phyloP scores from a whole-genome alignment of 2,113 vertebrate genomes.

The Corynorhinus townsendii region DNA sequence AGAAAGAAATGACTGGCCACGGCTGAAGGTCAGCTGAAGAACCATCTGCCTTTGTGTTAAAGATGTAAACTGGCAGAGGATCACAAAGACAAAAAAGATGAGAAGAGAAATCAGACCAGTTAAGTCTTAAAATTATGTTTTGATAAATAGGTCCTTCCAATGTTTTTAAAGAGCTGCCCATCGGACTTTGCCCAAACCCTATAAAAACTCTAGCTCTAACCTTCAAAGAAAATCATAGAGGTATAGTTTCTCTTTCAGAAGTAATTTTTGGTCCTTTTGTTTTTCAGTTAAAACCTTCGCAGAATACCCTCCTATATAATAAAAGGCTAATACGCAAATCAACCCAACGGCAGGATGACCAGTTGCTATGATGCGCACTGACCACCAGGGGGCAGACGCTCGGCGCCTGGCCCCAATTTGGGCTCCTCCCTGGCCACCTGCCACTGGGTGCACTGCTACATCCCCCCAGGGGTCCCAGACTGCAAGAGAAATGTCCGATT shows the following conservation, averaged over 20 bases:
- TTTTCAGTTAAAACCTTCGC: background rate
- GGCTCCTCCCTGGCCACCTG: too few species aligned
- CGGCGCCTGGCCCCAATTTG: too few species aligned
- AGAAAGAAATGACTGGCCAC: background rate
- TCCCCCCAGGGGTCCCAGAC: too few species aligned
- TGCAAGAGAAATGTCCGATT: too few species aligned
- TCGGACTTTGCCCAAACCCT: background rate
- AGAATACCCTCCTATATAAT: background rate
- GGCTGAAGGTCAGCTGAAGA: background rate
- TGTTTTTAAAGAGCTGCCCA: background rate
- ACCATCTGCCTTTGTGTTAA: background rate
- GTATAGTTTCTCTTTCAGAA: background rate
- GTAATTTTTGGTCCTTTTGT: background rate
- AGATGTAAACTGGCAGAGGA: background rate
- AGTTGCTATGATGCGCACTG: accelerated
- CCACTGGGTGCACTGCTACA: too few species aligned
- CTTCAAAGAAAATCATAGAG: background rate
- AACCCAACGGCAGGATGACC: too few species aligned
- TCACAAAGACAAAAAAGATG: background rate
- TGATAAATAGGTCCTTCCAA: background rate
- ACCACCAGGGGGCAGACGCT: too few species aligned
- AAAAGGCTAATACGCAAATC: too few species aligned
- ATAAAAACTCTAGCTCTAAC: background rate
- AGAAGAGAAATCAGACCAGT: background rate
- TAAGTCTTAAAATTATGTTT: background rate